Conservation (phyloP, 2,888 invertebrate genomes). For the Clanis bilineata region DNA sequence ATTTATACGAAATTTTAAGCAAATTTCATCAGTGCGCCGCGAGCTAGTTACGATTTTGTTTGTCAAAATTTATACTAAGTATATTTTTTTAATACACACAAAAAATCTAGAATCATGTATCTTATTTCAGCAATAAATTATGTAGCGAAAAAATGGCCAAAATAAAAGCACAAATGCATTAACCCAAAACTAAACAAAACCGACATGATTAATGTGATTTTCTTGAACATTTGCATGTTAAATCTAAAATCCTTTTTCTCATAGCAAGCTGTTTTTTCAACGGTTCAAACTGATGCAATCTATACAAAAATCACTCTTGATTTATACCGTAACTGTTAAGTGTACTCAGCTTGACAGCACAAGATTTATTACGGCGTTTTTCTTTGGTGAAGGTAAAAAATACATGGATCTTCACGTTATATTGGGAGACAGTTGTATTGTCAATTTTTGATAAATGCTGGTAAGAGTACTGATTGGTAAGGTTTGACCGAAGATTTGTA, state of each 20-base stretch:
- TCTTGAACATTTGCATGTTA: background rate
- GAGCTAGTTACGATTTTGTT: too few species aligned
- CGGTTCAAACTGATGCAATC: conserved; percentile 45
- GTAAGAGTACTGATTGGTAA: too few species aligned
- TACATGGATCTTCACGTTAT: conserved; percentile 28
- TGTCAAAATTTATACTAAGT: too few species aligned
- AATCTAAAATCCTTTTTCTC: background rate
- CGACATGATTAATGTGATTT: background rate
- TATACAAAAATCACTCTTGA: conserved; percentile 50
- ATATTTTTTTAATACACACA: too few species aligned
- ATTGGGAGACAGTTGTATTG: background rate
- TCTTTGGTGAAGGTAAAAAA: conserved; percentile 50
- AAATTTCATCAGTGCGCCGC: too few species aligned
- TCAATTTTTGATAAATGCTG: too few species aligned
- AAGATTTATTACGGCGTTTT: conserved; percentile 67
- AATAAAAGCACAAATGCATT: background rate
- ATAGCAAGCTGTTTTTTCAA: conserved; percentile 26
- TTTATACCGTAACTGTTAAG: conserved; percentile 62
- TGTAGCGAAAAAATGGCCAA: background rate
- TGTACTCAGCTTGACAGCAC: conserved; percentile 63
- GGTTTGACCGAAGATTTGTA: too few species aligned
- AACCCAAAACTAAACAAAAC: background rate
- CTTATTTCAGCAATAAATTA: too few species aligned
- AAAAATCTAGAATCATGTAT: too few species aligned
- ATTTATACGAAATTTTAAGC: too few species aligned